A percentile compares a stretch with the other conserved stretches of the same genome.
These are phyloP conservation scores for Puma concolor DNA, from an alignment of 2,113 vertebrate genomes.

Conservation along the genomic window DNA sequence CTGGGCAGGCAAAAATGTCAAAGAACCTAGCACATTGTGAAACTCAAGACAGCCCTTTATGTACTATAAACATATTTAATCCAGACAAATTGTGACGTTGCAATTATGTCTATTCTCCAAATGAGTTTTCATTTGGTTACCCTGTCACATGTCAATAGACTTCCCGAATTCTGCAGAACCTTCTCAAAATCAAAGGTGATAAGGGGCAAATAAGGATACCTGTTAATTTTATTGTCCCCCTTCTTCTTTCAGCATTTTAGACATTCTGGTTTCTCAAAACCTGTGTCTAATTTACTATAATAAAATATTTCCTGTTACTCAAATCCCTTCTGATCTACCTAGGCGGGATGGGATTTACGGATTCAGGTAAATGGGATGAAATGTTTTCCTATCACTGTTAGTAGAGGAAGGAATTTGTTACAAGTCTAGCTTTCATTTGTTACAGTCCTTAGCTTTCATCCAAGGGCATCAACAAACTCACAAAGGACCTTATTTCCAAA, in stretches of 20 bases:
- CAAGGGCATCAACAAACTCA: neutral
- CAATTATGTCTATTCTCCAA: neutral
- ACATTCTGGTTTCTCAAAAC: neutral
- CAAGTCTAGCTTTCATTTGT: neutral
- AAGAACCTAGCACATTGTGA: neutral
- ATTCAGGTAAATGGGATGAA: neutral
- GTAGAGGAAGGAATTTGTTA: slow-evolving; percentile 15
- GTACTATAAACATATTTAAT: neutral
- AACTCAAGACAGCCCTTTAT: neutral
- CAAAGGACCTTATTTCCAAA: neutral
- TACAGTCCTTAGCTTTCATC: neutral
- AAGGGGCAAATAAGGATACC: neutral
- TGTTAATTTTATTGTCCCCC: neutral
- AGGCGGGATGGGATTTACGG: neutral
- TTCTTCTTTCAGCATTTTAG: neutral
- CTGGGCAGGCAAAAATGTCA: neutral
- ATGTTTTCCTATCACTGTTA: neutral
- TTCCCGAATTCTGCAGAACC: neutral
- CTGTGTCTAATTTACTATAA: neutral
- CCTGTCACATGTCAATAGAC: neutral
- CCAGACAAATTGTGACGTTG: neutral
- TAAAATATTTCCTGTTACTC: neutral
- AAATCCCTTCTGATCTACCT: neutral
- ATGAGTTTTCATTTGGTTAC: neutral
- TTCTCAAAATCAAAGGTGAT: slow-evolving; percentile 16